A percentile compares a stretch with the other conserved stretches of the same genome.
Evolutionary conservation across 2,113 vertebrate species (phyloP).

Genomic region (Hippocampus guttulatus): DNA sequence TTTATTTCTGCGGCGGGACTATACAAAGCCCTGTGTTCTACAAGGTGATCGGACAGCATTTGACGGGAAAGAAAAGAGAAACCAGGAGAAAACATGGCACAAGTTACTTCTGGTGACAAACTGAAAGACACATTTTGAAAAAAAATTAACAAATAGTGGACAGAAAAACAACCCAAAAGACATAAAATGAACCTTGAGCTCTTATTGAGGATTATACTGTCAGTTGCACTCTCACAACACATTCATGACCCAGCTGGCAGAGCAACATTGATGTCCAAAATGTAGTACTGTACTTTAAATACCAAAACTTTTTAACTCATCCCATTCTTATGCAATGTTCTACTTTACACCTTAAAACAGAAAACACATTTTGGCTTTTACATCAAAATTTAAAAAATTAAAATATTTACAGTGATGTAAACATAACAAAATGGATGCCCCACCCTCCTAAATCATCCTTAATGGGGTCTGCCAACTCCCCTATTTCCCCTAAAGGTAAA

Average conservation of each 20-base stretch:
- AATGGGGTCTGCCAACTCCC: slow-evolving; percentile 30
- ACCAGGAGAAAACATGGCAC: background rate
- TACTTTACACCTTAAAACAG: slow-evolving; percentile 69
- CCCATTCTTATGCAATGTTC: slow-evolving; percentile 57
- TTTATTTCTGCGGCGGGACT: slow-evolving; percentile 30
- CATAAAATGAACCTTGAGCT: slow-evolving; percentile 15
- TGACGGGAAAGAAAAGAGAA: background rate
- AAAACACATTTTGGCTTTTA: slow-evolving; percentile 68
- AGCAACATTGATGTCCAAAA: slow-evolving; percentile 42
- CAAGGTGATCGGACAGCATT: slow-evolving; percentile 8
- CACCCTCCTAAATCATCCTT: slow-evolving; percentile 17
- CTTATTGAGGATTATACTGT: slow-evolving; percentile 37
- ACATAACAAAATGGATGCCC: slow-evolving; percentile 44
- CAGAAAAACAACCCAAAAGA: slow-evolving; percentile 16
- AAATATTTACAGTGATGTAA: slow-evolving; percentile 72
- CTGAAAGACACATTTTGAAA: slow-evolving; percentile 18
- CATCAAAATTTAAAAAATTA: slow-evolving; percentile 60
- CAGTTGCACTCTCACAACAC: slow-evolving; percentile 9
- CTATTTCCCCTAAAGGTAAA: slow-evolving; percentile 46
- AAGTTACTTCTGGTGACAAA: slow-evolving; percentile 28
- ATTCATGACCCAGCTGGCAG: slow-evolving; percentile 64
- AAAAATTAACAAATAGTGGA: slow-evolving; percentile 33
- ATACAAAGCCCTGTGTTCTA: slow-evolving; percentile 31
- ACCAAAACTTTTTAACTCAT: slow-evolving; percentile 36
- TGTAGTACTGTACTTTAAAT: slow-evolving; percentile 55